phyloP scores from a whole-genome alignment of 1,140 invertebrate genomes.

The Calliopsis andreniformis region DNA sequence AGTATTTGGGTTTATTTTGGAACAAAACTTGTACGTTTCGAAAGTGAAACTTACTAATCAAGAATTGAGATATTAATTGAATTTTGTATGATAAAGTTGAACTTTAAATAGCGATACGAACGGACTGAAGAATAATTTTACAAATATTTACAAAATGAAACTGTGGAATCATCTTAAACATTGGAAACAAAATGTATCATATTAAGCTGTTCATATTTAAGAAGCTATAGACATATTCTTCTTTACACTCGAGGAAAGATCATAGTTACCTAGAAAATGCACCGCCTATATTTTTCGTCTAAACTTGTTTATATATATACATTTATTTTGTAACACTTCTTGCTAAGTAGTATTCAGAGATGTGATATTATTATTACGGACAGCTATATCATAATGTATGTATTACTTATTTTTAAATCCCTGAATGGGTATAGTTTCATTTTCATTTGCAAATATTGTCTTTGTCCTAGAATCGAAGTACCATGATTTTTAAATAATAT shows the following conservation, averaged over 20 bases:
- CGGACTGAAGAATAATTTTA: constrained; percentile 60
- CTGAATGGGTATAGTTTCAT: constrained; percentile 31
- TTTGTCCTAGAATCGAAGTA: constrained; percentile 22
- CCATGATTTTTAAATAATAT: constrained; percentile 46
- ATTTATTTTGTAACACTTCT: constrained; percentile 72
- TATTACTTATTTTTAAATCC: constrained; percentile 43
- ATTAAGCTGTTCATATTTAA: constrained; percentile 18
- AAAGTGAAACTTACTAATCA: constrained; percentile 13
- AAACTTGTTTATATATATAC: constrained; percentile 70
- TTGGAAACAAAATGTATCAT: constrained; percentile 26
- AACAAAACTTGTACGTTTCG: constrained; percentile 10
- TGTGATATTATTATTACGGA: constrained; percentile 70
- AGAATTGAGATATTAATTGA: constrained; percentile 21
- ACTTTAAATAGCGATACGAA: constrained; percentile 47
- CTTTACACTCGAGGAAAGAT: constrained; percentile 36
- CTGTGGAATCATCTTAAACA: constrained; percentile 45
- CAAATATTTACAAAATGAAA: constrained; percentile 60
- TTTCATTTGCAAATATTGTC: constrained; percentile 42
- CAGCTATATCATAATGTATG: constrained; percentile 48
- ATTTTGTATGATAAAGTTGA: constrained; percentile 21
- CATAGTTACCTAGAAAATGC: constrained; percentile 70
- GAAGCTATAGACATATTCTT: constrained; percentile 31
- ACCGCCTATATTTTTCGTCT: constrained; percentile 75
- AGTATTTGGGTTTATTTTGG: constrained; percentile 28
- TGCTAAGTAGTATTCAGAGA: constrained; percentile 74